phyloP scores from a whole-genome alignment of 2,797 vertebrate genomes.

The Nasua narica region DNA sequence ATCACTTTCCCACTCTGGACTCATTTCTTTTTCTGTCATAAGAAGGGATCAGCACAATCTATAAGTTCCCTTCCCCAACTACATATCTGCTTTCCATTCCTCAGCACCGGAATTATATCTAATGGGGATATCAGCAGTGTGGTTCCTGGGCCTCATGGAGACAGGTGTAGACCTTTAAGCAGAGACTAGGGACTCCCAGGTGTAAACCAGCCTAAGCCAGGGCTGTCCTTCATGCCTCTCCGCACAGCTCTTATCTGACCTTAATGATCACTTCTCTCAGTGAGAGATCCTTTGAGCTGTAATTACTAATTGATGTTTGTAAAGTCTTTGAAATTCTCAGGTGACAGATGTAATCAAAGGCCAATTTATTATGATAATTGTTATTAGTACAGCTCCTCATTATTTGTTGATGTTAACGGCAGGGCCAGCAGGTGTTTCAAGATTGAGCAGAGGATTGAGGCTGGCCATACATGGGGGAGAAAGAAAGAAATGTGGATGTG shows the following conservation, averaged over 20 bases:
- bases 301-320: constrained; percentile 78
- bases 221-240: background rate
- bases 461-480: background rate
- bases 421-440: constrained; percentile 55
- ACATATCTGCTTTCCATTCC: background rate
- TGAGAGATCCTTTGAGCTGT: constrained; percentile 52
- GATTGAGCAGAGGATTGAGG: background rate
- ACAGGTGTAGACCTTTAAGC: background rate
- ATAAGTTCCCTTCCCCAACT: background rate
- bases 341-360: constrained; percentile 76
- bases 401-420: constrained; percentile 62
- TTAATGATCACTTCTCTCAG: constrained; percentile 43
- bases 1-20: background rate
- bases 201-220: background rate
- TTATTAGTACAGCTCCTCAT: constrained; percentile 68
- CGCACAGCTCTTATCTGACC: constrained; percentile 46
- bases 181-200: background rate
- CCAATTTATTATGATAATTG: constrained; percentile 77
- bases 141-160: background rate
- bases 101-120: background rate
- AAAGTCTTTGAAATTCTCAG: constrained; percentile 74
- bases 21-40: background rate
- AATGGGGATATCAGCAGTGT: constrained; percentile 22
- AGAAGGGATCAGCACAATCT: background rate
- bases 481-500: background rate